Conservation (phyloP, 2,113 vertebrate genomes). For the Struthidea cinerea region DNA sequence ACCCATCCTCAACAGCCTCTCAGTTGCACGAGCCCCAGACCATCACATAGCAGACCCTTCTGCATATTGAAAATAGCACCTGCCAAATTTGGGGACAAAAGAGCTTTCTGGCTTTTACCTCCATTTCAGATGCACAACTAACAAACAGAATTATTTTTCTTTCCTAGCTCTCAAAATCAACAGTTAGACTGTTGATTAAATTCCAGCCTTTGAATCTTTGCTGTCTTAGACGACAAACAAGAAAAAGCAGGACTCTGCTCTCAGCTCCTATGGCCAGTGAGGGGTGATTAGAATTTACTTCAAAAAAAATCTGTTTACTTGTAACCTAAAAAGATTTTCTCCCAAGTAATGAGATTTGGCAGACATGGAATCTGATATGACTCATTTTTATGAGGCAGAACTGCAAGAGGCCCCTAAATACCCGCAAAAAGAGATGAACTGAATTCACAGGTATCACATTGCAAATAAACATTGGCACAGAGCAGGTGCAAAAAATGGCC, state of each 20-base stretch:
- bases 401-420: not conserved
- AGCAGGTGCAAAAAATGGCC: not conserved
- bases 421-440: not conserved
- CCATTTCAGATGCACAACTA: not conserved
- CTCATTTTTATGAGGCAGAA: not conserved
- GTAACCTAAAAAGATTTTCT: not conserved
- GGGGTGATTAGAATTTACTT: not conserved
- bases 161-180: not conserved
- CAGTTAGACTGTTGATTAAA: not conserved
- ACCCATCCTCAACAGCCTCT: not conserved
- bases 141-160: not conserved
- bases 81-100: not conserved
- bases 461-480: not conserved
- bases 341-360: not conserved
- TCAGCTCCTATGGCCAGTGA: not conserved
- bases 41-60: not conserved
- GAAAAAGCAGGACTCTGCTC: not conserved
- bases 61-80: not conserved
- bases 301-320: not conserved
- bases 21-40: not conserved
- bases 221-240: not conserved
- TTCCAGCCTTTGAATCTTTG: not conserved
- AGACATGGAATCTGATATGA: not conserved
- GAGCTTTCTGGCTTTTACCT: not conserved
- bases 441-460: not conserved